Conservation (phyloP, 2,113 vertebrate species). For the Acrocephalus arundinaceus region DNA sequence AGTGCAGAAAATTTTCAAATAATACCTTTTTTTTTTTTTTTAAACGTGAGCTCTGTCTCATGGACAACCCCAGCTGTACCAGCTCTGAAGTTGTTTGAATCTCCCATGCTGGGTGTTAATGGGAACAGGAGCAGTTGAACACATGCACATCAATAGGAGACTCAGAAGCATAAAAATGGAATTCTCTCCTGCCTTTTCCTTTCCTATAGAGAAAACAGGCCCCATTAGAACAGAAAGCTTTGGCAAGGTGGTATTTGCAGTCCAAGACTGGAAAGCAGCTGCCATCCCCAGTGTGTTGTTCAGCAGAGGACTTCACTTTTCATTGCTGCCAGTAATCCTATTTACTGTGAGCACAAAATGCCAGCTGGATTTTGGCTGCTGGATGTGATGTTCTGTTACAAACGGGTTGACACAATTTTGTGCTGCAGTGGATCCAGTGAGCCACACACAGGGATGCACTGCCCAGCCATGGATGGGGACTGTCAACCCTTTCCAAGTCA, state of each 20-base stretch:
- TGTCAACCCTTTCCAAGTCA: not conserved
- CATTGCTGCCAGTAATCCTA: constrained; percentile 38
- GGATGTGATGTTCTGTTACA: not conserved
- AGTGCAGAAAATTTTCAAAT: not conserved
- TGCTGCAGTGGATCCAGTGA: not conserved
- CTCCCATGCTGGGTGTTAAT: constrained; percentile 16
- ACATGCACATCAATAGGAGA: not conserved
- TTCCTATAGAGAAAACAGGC: constrained; percentile 33
- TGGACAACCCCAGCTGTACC: not conserved
- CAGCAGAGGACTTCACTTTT: constrained; percentile 23
- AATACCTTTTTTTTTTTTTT: not conserved
- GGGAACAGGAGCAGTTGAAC: not conserved
- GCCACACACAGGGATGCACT: fast-evolving
- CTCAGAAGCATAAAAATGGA: not conserved
- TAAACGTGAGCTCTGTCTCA: not conserved
- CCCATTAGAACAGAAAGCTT: constrained; percentile 17
- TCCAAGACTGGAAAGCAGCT: constrained; percentile 18
- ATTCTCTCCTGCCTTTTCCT: constrained; percentile 16
- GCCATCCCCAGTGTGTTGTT: constrained; percentile 31
- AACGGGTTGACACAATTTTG: not conserved
- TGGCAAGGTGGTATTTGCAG: constrained; percentile 15
- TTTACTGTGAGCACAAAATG: not conserved
- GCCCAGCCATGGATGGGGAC: not conserved
- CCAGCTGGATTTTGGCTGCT: not conserved
- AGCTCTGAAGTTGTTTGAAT: not conserved